These are phyloP conservation scores for Triplophysa rosa DNA, from an alignment of 2,113 vertebrate genomes.

Conservation along the genomic window DNA sequence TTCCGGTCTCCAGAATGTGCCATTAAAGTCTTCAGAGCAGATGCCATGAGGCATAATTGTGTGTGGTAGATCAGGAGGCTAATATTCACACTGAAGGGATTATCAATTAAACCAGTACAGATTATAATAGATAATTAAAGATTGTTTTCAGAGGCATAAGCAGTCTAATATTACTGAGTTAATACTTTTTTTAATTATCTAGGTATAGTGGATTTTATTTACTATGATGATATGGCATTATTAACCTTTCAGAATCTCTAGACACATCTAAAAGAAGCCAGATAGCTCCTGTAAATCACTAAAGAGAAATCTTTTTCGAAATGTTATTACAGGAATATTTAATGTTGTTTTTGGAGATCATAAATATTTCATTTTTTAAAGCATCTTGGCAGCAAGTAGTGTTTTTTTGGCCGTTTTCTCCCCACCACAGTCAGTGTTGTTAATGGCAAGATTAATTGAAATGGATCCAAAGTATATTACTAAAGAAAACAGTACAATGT, in stretches of 20 bases:
- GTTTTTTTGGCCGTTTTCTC: not conserved
- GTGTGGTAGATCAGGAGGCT: not conserved
- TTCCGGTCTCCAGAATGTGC: constrained; percentile 1
- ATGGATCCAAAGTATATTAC: constrained; percentile 2
- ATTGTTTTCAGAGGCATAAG: too few species aligned
- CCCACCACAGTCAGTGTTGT: not conserved
- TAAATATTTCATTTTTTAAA: constrained; percentile 58
- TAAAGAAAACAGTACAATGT: not conserved
- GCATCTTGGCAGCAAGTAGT: constrained; percentile 18
- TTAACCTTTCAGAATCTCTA: constrained; percentile 68
- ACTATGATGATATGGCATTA: constrained; percentile 65
- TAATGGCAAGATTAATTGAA: constrained; percentile 15
- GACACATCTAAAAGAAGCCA: constrained; percentile 69
- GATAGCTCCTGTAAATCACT: constrained; percentile 72
- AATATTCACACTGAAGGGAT: not conserved
- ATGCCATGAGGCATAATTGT: constrained; percentile 13
- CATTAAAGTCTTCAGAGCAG: constrained; percentile 11
- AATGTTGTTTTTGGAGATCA: constrained; percentile 61
- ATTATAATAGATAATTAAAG: not conserved
- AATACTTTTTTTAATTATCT: not conserved
- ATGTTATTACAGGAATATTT: constrained; percentile 69
- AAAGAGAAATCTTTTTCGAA: constrained; percentile 66
- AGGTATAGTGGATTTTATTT: constrained; percentile 61
- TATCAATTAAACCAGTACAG: not conserved
- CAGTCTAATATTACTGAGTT: not conserved